phyloP scores from a whole-genome alignment of 2,797 vertebrate genomes.

The Erethizon dorsatum region DNA sequence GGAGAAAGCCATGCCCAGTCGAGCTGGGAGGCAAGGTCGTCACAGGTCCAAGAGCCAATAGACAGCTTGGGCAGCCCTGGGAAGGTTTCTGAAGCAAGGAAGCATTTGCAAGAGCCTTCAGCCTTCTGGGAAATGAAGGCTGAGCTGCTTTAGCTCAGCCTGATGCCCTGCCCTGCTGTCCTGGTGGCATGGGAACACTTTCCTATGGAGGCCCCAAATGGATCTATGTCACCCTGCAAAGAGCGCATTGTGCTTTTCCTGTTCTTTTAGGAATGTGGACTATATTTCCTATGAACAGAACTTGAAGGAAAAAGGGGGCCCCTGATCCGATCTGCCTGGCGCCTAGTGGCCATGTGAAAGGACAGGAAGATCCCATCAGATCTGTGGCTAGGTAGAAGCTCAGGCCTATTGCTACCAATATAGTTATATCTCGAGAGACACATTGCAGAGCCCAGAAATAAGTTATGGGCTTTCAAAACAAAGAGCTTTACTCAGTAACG shows the following conservation, averaged over 20 bases:
- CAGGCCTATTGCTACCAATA: neutral
- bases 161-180: neutral
- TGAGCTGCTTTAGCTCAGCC: neutral
- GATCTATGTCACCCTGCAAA: neutral
- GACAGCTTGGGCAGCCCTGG: too few species aligned
- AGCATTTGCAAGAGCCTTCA: too few species aligned
- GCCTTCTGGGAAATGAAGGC: neutral
- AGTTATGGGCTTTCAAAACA: neutral
- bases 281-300: too few species aligned
- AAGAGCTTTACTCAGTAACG: too few species aligned
- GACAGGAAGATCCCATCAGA: neutral
- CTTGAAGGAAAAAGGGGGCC: too few species aligned
- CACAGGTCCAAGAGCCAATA: too few species aligned
- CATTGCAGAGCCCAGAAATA: neutral
- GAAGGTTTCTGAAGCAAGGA: too few species aligned
- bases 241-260: neutral
- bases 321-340: neutral
- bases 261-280: conserved; percentile 92
- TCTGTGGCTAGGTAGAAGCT: neutral
- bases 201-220: neutral
- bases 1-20: too few species aligned
- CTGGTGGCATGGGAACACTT: neutral
- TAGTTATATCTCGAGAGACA: neutral
- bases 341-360: neutral
- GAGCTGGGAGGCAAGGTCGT: too few species aligned